These are phyloP conservation scores for Bufotes viridis DNA, from an alignment of 2,797 vertebrate genomes.

Conservation along the genomic window DNA sequence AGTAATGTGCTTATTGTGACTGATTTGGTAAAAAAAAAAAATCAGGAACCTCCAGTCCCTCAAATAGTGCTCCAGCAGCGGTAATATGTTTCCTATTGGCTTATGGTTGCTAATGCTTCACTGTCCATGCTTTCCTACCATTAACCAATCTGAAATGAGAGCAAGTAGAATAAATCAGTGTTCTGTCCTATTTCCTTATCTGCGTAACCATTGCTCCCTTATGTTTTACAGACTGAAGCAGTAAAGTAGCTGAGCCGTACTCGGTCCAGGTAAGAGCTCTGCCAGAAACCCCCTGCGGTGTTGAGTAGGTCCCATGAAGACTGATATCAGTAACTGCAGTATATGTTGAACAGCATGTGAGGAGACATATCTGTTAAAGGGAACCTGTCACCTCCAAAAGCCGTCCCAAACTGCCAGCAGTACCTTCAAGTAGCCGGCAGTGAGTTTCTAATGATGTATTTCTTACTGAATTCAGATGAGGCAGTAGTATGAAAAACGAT, in stretches of 20 bases:
- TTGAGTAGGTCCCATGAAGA: not conserved
- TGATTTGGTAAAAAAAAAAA: not conserved
- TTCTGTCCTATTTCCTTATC: not conserved
- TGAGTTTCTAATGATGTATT: too few species aligned
- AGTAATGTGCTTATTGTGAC: not conserved
- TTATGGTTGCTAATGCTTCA: not conserved
- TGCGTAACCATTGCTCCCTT: constrained; percentile 42
- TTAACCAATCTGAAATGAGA: not conserved
- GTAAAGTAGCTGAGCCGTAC: constrained; percentile 72
- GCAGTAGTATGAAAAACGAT: too few species aligned
- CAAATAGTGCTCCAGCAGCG: not conserved
- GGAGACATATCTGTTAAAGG: not conserved
- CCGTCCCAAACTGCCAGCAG: too few species aligned
- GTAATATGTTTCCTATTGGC: constrained; percentile 1
- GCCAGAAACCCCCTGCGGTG: not conserved
- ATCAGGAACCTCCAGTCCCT: not conserved
- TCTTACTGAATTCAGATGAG: too few species aligned
- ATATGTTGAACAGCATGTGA: not conserved
- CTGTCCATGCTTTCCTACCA: not conserved
- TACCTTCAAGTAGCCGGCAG: too few species aligned
- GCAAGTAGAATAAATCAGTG: not conserved
- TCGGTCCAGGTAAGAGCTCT: constrained; percentile 69
- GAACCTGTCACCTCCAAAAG: too few species aligned
- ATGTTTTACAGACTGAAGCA: constrained; percentile 73
- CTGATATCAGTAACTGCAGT: not conserved